Percentiles rank a stretch among this genome's conserved stretches.
Conservation (phyloP, 2,797 vertebrate species). For the Sebastes steindachneri region DNA sequence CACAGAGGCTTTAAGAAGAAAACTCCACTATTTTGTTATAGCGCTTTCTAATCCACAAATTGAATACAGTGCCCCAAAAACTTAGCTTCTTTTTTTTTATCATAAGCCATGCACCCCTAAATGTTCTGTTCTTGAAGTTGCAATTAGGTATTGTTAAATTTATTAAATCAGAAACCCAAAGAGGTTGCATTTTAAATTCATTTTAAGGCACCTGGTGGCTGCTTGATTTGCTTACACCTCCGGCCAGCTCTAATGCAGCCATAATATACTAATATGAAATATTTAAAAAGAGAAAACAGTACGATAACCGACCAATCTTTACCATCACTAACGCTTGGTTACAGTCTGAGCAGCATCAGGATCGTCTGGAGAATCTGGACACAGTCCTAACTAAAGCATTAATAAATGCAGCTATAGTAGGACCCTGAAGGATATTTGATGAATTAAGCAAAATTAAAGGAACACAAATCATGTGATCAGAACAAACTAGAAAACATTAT, state of each 20-base stretch:
- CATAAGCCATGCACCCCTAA: too few species aligned
- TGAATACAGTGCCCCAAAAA: neutral
- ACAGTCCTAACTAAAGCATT: accelerated
- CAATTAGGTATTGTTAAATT: neutral
- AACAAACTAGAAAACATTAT: neutral
- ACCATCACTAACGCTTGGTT: neutral
- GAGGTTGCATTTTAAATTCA: neutral
- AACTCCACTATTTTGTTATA: neutral
- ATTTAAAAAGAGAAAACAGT: neutral
- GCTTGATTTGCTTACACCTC: neutral
- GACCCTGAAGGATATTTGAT: neutral
- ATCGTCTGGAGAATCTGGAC: neutral
- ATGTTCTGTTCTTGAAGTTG: neutral
- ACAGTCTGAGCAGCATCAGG: neutral
- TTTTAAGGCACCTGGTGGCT: neutral
- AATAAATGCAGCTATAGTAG: neutral
- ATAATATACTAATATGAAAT: neutral
- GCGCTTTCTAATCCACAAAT: neutral
- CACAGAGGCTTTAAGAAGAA: neutral
- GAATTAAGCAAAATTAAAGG: neutral
- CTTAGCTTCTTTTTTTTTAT: neutral
- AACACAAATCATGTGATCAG: neutral
- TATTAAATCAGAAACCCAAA: neutral
- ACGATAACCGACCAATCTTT: neutral
- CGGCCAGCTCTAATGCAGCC: too few species aligned